Conservation (phyloP, 2,888 invertebrate genomes). For the Nineta flava region DNA sequence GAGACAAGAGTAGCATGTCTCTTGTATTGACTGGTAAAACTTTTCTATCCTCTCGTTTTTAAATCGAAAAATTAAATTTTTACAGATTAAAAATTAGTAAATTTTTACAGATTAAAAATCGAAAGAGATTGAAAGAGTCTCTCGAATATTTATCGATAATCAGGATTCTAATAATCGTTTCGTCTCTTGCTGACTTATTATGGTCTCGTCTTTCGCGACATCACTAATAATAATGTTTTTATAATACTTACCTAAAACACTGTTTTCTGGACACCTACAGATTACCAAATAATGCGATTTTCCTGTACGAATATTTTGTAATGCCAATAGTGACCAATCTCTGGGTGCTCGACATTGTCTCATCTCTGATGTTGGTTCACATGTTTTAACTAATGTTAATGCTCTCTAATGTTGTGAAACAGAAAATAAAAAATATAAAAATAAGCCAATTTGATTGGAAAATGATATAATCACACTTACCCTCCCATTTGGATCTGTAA, state of each 20-base stretch:
- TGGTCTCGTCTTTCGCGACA: no score
- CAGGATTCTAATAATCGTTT: no score
- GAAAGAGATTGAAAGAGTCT: no score
- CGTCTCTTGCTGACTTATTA: no score
- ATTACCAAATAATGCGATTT: constrained; percentile 89
- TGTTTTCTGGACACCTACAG: constrained; percentile 74
- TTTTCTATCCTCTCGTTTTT: no score
- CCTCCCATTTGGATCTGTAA: constrained; percentile 71
- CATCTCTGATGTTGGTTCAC: constrained; percentile 85
- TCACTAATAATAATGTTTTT: no score
- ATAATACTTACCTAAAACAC: constrained; percentile 54
- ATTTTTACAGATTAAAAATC: no score
- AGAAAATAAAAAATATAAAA: background rate
- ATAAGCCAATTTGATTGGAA: background rate
- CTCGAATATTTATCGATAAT: no score
- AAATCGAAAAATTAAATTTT: no score
- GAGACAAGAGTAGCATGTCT: no score
- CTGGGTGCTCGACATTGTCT: constrained; percentile 73
- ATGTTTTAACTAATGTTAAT: constrained; percentile 80
- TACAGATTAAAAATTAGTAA: no score
- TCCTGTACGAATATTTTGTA: constrained; percentile 83
- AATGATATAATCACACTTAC: constrained; percentile 29
- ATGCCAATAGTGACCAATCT: constrained; percentile 80
- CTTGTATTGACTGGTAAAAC: no score
- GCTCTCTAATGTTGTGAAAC: constrained; percentile 37